A percentile compares a stretch with the other conserved stretches of the same genome.
These are phyloP conservation scores for Fukomys damarensis DNA, from an alignment of 2,113 vertebrate species.

Conservation along the genomic window DNA sequence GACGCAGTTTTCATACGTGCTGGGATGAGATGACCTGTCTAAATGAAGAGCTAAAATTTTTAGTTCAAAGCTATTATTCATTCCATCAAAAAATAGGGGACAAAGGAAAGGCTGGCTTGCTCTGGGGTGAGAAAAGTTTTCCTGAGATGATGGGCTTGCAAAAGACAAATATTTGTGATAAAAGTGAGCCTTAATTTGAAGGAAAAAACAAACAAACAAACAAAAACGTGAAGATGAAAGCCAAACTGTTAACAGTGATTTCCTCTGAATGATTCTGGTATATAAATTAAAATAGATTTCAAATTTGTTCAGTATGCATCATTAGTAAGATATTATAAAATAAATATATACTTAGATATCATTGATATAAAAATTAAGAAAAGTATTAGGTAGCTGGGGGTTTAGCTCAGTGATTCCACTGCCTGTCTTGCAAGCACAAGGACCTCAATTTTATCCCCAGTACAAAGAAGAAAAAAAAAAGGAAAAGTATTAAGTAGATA, in stretches of 20 bases:
- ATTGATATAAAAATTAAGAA: neutral
- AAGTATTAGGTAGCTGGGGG: no score
- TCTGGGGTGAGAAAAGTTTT: neutral
- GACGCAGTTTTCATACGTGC: neutral
- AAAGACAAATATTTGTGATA: neutral
- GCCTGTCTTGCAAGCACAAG: no score
- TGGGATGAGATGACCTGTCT: neutral
- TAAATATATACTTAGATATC: neutral
- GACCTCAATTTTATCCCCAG: no score
- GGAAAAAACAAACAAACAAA: neutral
- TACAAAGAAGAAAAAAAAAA: no score
- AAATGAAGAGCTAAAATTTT: constrained; percentile 14
- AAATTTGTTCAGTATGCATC: neutral
- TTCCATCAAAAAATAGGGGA: neutral
- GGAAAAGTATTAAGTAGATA: no score
- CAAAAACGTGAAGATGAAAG: neutral
- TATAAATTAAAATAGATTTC: neutral
- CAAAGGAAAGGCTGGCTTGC: neutral
- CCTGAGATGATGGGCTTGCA: neutral
- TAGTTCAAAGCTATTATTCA: neutral
- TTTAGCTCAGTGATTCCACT: no score
- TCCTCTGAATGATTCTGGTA: neutral
- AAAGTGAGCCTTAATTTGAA: neutral
- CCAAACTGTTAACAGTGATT: neutral
- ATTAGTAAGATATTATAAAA: neutral